Conservation (phyloP, 2,113 vertebrate genomes). For the Damaliscus lunatus region DNA sequence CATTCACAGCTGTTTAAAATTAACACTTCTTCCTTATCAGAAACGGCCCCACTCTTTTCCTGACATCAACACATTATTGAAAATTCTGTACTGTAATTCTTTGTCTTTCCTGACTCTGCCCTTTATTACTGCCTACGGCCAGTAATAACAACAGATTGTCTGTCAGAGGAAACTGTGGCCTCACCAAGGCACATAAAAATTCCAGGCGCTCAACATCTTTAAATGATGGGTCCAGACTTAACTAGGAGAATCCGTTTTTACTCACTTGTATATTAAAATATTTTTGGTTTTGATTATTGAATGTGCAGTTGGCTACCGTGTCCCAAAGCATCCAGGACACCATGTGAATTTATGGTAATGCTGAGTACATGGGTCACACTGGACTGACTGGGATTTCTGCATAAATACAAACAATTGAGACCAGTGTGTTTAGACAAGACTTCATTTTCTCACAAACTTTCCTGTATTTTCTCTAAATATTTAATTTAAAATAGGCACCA, state of each 20-base stretch:
- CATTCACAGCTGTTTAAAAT: slow-evolving; percentile 68
- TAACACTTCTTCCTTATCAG: slow-evolving; percentile 67
- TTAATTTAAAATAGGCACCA: slow-evolving; percentile 24
- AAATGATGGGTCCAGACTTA: neutral
- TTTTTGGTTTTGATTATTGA: slow-evolving; percentile 1
- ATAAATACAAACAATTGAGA: slow-evolving; percentile 20
- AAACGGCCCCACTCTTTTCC: slow-evolving; percentile 37
- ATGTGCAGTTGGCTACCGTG: neutral
- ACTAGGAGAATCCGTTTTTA: neutral
- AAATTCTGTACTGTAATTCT: slow-evolving; percentile 57
- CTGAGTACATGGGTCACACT: neutral
- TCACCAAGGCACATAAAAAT: slow-evolving; percentile 46
- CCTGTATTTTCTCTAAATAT: slow-evolving; percentile 29
- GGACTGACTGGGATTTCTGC: neutral
- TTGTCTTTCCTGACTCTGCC: slow-evolving; percentile 60
- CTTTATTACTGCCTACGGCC: slow-evolving; percentile 52
- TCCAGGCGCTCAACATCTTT: neutral
- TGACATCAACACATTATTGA: slow-evolving; percentile 52
- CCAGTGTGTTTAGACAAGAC: neutral
- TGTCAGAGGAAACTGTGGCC: slow-evolving; percentile 22
- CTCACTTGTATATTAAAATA: neutral
- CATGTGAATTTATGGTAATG: neutral
- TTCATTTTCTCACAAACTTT: slow-evolving; percentile 35
- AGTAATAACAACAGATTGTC: slow-evolving; percentile 39
- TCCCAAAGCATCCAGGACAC: neutral